Evolutionary conservation across 2,888 invertebrate genomes (phyloP).

Genomic region (Diplolepis rosae): DNA sequence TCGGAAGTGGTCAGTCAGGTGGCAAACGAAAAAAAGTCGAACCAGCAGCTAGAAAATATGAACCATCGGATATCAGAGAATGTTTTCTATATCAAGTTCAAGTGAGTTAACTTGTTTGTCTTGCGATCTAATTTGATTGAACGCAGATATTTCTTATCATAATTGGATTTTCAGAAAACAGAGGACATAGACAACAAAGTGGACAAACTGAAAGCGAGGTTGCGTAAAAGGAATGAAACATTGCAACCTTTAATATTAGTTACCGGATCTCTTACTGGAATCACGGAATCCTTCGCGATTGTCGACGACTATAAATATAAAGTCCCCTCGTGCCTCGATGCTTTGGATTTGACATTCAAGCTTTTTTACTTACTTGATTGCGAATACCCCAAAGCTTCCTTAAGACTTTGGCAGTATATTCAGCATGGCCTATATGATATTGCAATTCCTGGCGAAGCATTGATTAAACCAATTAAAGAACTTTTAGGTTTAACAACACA

Average conservation of each 20-base stretch:
- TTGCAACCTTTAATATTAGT: constrained; percentile 3
- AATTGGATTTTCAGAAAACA: neutral
- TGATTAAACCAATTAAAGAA: neutral
- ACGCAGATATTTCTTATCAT: neutral
- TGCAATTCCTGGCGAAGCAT: neutral
- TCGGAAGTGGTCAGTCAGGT: neutral
- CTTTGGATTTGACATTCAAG: constrained; percentile 33
- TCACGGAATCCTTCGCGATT: neutral
- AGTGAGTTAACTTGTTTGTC: neutral
- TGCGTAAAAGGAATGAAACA: constrained; percentile 5
- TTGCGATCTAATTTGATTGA: neutral
- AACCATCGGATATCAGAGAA: neutral
- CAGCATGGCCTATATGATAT: constrained; percentile 9
- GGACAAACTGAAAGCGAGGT: neutral
- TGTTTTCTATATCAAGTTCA: neutral
- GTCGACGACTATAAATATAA: neutral
- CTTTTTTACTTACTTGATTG: constrained; percentile 34
- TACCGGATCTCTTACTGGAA: neutral
- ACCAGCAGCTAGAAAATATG: neutral
- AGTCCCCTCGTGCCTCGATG: constrained; percentile 19
- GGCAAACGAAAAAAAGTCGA: neutral
- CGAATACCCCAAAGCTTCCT: constrained; percentile 11
- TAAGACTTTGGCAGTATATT: constrained; percentile 27
- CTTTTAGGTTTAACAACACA: neutral
- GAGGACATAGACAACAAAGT: neutral